Evolutionary conservation across 2,888 invertebrate genomes (phyloP).

Genomic region (Orthosia gothica): DNA sequence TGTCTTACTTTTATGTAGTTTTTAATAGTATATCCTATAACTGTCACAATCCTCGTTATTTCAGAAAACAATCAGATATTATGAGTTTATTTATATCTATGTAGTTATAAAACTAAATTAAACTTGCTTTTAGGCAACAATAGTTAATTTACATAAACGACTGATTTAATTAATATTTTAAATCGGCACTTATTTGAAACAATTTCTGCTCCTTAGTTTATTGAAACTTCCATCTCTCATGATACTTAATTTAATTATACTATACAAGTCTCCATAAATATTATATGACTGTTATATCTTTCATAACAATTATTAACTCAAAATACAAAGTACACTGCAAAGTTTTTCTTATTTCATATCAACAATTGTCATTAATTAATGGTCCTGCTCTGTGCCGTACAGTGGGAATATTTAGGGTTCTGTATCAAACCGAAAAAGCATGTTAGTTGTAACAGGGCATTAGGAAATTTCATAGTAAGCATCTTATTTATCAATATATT

Average conservation of each 20-base stretch:
- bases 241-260: not conserved
- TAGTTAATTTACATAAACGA: not conserved
- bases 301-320: no score
- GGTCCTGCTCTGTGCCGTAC: no score
- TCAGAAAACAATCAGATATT: slow-evolving; percentile 2
- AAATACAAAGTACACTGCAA: no score
- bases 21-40: not conserved
- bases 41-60: not conserved
- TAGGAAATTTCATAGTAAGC: no score
- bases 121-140: slow-evolving; percentile 1
- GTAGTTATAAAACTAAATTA: no score
- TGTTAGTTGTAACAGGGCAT: no score
- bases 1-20: slow-evolving; percentile 16
- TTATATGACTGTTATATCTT: not conserved
- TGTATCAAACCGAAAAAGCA: no score
- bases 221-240: not conserved
- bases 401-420: no score
- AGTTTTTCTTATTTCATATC: no score
- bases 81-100: not conserved
- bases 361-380: no score
- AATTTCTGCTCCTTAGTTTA: not conserved
- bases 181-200: not conserved
- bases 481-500: no score
- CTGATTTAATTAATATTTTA: not conserved
- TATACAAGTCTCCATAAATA: no score